These are phyloP conservation scores for Sturmia bella DNA, from an alignment of 2,888 invertebrate genomes.

Conservation along the genomic window DNA sequence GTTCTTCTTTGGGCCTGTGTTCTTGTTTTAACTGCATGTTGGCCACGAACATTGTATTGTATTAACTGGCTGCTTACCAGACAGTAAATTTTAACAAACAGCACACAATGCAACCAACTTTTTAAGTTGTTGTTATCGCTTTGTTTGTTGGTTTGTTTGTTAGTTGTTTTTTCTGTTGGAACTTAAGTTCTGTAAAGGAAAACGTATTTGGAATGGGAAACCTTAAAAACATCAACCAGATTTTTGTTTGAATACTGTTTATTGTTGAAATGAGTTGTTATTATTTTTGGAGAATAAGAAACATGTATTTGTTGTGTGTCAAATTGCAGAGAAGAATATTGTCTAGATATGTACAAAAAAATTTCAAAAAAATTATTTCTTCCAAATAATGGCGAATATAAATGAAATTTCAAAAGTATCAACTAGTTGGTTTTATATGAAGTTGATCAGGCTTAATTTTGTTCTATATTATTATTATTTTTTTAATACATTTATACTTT, in stretches of 20 bases:
- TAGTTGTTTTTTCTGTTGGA: neutral
- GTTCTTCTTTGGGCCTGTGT: slow-evolving; percentile 30
- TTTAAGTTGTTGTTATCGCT: slow-evolving; percentile 37
- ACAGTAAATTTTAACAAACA: slow-evolving; percentile 55
- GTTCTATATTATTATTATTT: too few species aligned
- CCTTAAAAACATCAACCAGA: neutral
- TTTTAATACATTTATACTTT: too few species aligned
- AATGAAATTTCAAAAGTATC: too few species aligned
- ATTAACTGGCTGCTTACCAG: slow-evolving; percentile 52
- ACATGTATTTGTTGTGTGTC: too few species aligned
- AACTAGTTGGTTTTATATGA: too few species aligned
- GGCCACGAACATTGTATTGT: slow-evolving; percentile 23
- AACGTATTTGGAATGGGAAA: slow-evolving; percentile 29
- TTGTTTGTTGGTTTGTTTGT: slow-evolving; percentile 41
- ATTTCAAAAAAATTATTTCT: too few species aligned
- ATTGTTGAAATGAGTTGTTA: too few species aligned
- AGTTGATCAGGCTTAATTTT: too few species aligned
- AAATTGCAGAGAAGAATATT: too few species aligned
- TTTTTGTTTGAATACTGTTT: neutral
- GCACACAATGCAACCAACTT: slow-evolving; percentile 27
- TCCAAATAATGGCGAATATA: too few species aligned
- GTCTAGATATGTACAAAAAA: too few species aligned
- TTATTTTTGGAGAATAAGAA: too few species aligned
- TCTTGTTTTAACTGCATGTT: slow-evolving; percentile 42
- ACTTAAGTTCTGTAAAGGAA: neutral